A percentile compares a stretch with the other conserved stretches of the same genome.
These are phyloP conservation scores for Papilio elwesi DNA, from an alignment of 2,888 invertebrate species.

Conservation along the genomic window DNA sequence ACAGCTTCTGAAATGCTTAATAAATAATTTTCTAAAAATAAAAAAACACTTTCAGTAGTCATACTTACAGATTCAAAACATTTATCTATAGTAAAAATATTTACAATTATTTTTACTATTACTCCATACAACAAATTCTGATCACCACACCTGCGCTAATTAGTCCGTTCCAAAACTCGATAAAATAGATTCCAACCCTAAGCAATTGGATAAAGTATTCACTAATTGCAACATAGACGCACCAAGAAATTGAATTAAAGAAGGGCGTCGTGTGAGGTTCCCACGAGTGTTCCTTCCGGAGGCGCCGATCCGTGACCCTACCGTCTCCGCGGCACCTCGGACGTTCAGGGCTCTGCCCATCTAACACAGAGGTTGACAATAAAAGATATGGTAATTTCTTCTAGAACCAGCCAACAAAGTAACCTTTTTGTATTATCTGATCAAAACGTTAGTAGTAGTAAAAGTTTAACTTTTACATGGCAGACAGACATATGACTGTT, in stretches of 20 bases:
- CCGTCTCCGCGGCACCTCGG: conserved; percentile 60
- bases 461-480: no score
- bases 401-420: no score
- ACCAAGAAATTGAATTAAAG: conserved; percentile 63
- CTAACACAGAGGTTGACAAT: background rate
- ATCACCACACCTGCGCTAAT: conserved; percentile 24
- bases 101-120: no score
- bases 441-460: no score
- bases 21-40: no score
- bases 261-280: conserved; percentile 64
- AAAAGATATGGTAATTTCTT: background rate
- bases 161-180: conserved; percentile 13
- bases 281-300: conserved; percentile 81
- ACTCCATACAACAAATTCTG: no score
- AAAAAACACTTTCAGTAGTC: no score
- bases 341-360: conserved; percentile 15
- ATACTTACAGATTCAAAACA: no score
- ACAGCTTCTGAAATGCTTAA: no score
- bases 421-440: no score
- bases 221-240: conserved; percentile 51
- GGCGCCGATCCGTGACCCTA: conserved; percentile 79
- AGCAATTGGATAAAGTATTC: conserved; percentile 38
- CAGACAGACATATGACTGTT: no score
- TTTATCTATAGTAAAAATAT: no score
- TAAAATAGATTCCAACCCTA: conserved; percentile 30